Conservation (phyloP, 2,113 vertebrate genomes). For the Cariama cristata region DNA sequence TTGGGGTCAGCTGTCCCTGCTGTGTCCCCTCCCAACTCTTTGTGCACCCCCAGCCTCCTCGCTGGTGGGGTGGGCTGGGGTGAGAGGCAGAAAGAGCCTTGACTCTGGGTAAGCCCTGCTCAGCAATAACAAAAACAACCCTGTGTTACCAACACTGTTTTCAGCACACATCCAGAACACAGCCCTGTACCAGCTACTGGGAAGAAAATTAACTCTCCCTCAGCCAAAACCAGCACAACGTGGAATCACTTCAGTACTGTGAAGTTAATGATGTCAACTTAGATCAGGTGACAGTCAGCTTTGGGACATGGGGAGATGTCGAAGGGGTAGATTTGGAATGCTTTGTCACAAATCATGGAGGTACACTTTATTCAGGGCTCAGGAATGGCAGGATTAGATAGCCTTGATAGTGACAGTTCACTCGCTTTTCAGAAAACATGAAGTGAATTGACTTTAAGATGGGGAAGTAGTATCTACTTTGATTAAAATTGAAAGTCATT, state of each 20-base stretch:
- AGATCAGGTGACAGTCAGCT: not conserved
- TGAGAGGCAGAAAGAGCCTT: no score
- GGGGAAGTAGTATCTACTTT: not conserved
- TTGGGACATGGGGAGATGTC: not conserved
- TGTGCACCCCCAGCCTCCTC: no score
- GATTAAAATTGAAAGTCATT: not conserved
- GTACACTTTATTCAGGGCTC: not conserved
- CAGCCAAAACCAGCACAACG: no score
- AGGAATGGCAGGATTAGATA: not conserved
- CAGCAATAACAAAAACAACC: no score
- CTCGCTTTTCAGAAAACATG: not conserved
- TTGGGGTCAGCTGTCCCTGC: no score
- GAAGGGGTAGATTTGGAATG: not conserved
- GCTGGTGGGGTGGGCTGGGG: no score
- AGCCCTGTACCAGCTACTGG: no score
- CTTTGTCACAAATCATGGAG: not conserved
- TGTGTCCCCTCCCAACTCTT: no score
- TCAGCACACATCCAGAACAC: no score
- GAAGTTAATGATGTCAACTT: not conserved
- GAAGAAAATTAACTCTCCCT: no score
- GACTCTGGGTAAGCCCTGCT: no score
- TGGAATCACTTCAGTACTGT: not conserved
- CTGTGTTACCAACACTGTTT: no score
- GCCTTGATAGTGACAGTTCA: not conserved
- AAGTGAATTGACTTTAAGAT: not conserved